Evolutionary conservation across 1,140 invertebrate species (phyloP).

Genomic region (Drosophila sproati): DNA sequence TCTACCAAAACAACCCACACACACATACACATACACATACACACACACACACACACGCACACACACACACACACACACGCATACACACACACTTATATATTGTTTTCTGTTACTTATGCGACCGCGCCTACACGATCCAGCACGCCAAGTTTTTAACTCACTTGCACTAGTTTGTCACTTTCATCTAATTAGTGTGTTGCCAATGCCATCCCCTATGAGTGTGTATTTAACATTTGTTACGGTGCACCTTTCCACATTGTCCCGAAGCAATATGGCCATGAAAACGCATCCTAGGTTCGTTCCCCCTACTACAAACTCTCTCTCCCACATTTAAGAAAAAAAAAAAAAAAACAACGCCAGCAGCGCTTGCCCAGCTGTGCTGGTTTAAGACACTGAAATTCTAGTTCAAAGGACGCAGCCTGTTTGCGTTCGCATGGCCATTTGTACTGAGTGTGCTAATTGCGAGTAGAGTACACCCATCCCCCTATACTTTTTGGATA

Average conservation of each 20-base stretch:
- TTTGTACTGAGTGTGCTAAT: conserved; percentile 28
- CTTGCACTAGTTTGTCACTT: too few relatives aligned
- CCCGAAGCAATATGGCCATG: conserved; percentile 26
- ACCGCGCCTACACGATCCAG: conserved; percentile 54
- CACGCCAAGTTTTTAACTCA: conserved; percentile 5
- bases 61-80: conserved; percentile 15
- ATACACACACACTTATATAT: not conserved
- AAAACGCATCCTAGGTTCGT: conserved; percentile 42
- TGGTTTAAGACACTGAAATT: not conserved
- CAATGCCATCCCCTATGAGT: not conserved
- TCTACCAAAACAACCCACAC: conserved; percentile 6
- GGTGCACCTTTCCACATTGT: conserved; percentile 18
- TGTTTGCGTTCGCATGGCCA: conserved; percentile 45
- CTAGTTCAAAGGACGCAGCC: conserved; percentile 11
- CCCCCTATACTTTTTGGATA: conserved; percentile 8
- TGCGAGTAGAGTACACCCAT: not conserved
- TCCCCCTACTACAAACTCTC: not conserved
- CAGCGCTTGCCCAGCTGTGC: conserved; percentile 21
- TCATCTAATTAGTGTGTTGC: too few relatives aligned
- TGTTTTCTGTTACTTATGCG: conserved; percentile 34
- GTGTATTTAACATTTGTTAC: not conserved
- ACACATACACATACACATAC: conserved; percentile 9
- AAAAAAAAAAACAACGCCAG: not conserved
- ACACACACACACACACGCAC: conserved; percentile 10
- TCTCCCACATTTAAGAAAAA: not conserved